A percentile compares a stretch with the other conserved stretches of the same genome.
Evolutionary conservation across 2,113 vertebrate species (phyloP).

Genomic region (Glaucidium brasilianum): DNA sequence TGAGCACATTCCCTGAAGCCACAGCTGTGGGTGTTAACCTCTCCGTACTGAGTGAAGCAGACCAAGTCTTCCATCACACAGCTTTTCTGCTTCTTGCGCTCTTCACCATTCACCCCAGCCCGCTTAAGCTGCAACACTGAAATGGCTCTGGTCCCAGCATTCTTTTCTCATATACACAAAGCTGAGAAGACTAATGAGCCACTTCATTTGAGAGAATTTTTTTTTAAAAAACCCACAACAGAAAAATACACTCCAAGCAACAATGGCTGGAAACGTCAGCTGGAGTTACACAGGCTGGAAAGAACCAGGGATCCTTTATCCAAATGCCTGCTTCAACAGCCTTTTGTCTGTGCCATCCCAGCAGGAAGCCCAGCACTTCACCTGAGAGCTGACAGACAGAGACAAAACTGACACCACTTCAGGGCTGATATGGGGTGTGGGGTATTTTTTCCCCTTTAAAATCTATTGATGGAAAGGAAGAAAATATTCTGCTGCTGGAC

Average conservation of each 20-base stretch:
- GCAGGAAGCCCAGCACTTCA: not conserved
- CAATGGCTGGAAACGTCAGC: not conserved
- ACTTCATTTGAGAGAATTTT: not conserved
- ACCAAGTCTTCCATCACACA: not conserved
- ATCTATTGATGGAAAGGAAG: not conserved
- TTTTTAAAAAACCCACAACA: not conserved
- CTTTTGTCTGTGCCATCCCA: conserved; percentile 25
- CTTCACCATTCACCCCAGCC: not conserved
- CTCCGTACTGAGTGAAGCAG: not conserved
- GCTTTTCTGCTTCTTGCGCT: not conserved
- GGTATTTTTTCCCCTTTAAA: not conserved
- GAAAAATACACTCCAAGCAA: not conserved
- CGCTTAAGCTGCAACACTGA: not conserved
- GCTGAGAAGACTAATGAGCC: not conserved
- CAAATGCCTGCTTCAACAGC: not conserved
- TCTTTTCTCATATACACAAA: not conserved
- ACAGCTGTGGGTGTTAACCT: not conserved
- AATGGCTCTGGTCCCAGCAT: not conserved
- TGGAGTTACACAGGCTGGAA: not conserved
- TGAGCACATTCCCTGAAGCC: not conserved
- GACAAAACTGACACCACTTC: not conserved
- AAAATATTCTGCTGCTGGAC: not conserved
- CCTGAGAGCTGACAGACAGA: not conserved
- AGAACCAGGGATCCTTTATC: not conserved
- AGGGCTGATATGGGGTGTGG: not conserved